A percentile compares a stretch with the other conserved stretches of the same genome.
Evolutionary conservation across 2,113 vertebrate species (phyloP).

Genomic region (Muscicapa adusta): DNA sequence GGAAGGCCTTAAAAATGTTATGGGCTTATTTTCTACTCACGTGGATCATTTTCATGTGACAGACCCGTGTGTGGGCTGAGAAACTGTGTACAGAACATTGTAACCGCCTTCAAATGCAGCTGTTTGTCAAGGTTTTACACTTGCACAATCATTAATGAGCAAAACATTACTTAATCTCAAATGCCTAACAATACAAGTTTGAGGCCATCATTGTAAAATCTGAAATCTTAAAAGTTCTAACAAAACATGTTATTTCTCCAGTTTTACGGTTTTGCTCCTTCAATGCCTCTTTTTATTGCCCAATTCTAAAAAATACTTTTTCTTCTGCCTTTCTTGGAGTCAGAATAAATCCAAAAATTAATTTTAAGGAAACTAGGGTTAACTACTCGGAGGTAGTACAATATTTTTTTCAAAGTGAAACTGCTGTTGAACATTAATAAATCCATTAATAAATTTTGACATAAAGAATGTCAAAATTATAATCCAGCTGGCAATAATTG

Average conservation of each 20-base stretch:
- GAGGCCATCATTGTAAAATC: background rate
- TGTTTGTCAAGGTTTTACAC: background rate
- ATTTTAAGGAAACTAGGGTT: background rate
- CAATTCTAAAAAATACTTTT: background rate
- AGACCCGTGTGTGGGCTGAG: background rate
- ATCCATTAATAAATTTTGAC: no score
- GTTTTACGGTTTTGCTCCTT: background rate
- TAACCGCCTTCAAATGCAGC: background rate
- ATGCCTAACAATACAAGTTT: background rate
- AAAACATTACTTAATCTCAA: background rate
- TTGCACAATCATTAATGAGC: background rate
- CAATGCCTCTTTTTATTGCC: background rate
- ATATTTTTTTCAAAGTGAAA: background rate
- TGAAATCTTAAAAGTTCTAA: background rate
- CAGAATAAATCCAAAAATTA: background rate
- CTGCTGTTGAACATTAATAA: background rate
- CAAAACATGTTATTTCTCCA: background rate
- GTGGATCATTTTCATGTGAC: background rate
- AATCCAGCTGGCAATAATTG: background rate
- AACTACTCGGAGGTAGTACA: background rate
- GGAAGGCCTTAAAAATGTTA: background rate
- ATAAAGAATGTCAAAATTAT: background rate
- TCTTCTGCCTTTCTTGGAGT: background rate
- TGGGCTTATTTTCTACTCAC: rapidly evolving
- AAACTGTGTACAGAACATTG: background rate